Percentiles rank a stretch among this genome's conserved stretches.
These are phyloP conservation scores for Hypselothyrea guttata DNA, from an alignment of 2,888 invertebrate species.

Conservation along the genomic window DNA sequence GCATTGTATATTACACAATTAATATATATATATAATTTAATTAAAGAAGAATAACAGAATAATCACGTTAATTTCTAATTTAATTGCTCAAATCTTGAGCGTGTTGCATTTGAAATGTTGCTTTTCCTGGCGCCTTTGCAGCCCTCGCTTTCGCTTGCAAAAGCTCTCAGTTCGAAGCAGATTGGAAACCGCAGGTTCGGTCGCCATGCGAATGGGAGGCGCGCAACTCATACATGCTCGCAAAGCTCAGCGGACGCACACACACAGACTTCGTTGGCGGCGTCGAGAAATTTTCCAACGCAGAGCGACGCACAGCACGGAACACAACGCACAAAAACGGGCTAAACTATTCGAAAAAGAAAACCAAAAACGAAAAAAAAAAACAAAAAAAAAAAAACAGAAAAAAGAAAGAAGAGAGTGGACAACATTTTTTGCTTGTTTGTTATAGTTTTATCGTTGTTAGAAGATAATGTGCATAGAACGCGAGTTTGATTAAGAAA, in stretches of 20 bases:
- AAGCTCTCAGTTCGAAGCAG: no score
- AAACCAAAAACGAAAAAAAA: conserved; percentile 20
- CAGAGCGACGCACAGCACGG: conserved; percentile 70
- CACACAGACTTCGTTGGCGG: conserved; percentile 46
- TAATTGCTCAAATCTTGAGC: no score
- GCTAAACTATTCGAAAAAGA: conserved; percentile 55
- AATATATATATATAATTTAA: no score
- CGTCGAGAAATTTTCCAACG: conserved; percentile 67
- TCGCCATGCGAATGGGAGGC: no score
- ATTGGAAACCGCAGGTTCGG: no score
- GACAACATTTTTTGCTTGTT: conserved; percentile 44
- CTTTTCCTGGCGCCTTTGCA: conserved; percentile 47
- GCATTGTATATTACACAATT: no score
- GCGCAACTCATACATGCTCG: background rate
- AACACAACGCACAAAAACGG: conserved; percentile 70
- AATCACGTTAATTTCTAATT: no score
- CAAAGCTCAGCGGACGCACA: conserved; percentile 20
- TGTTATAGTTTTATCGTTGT: conserved; percentile 1
- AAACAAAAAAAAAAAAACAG: conserved; percentile 15
- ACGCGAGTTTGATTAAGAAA: conserved; percentile 70
- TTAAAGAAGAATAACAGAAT: no score
- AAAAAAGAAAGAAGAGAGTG: conserved; percentile 27
- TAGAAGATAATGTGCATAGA: conserved; percentile 49
- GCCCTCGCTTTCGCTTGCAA: conserved; percentile 44
- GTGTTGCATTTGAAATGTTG: background rate